phyloP scores from a whole-genome alignment of 1,140 invertebrate genomes.

The Stratiolaelaps scimitus region DNA sequence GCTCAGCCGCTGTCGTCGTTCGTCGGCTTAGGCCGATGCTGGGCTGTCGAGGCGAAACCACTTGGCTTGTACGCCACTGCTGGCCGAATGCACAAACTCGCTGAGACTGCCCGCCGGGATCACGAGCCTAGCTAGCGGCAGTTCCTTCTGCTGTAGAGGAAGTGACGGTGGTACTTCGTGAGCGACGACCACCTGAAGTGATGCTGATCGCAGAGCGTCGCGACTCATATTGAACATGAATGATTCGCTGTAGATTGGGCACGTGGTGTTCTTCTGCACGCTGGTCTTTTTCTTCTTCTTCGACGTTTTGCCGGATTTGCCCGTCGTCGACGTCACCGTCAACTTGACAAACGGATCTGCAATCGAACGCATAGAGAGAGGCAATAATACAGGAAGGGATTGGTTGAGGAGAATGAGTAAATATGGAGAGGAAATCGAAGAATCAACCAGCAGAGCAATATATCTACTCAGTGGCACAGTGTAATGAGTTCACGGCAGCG shows the following conservation, averaged over 20 bases:
- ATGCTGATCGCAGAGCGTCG: neutral
- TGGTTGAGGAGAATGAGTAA: too few species aligned
- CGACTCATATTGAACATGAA: conserved; percentile 4
- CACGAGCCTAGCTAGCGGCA: neutral
- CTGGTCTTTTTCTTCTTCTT: conserved; percentile 23
- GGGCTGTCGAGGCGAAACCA: conserved; percentile 9
- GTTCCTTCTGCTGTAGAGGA: conserved; percentile 2
- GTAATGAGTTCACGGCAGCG: too few species aligned
- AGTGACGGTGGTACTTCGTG: conserved; percentile 6
- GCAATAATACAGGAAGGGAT: too few species aligned
- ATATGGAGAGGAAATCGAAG: too few species aligned
- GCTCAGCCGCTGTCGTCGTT: too few species aligned
- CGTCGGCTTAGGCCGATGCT: too few species aligned
- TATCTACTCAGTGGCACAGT: too few species aligned
- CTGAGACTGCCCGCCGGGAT: neutral
- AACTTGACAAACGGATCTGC: conserved; percentile 7
- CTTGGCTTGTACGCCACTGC: conserved; percentile 4
- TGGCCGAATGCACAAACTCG: neutral
- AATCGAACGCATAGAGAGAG: too few species aligned
- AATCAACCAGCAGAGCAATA: too few species aligned
- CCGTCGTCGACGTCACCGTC: neutral
- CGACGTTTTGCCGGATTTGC: neutral
- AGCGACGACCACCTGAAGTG: neutral
- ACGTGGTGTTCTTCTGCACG: conserved; percentile 5
- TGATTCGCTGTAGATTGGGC: neutral